Evolutionary conservation across 2,797 vertebrate species (phyloP).

Genomic region (Sebastes dallii): DNA sequence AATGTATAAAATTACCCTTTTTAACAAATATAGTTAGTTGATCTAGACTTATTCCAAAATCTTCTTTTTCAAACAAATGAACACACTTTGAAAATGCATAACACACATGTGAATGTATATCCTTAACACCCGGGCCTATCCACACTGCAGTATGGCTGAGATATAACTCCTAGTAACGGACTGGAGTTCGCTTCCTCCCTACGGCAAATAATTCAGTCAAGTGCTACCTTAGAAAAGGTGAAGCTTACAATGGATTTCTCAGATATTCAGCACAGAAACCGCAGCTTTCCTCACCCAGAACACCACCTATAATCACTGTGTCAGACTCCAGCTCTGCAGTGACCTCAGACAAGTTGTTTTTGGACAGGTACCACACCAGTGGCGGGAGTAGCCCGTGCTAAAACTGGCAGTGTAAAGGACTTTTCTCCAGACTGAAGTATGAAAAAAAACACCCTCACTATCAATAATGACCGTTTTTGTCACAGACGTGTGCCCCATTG

Average conservation of each 20-base stretch:
- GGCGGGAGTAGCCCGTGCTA: slow-evolving; percentile 62
- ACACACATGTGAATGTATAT: slow-evolving; percentile 17
- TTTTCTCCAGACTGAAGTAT: slow-evolving; percentile 57
- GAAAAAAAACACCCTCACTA: slow-evolving; percentile 21
- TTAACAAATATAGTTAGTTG: slow-evolving; percentile 13
- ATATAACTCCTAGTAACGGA: slow-evolving; percentile 53
- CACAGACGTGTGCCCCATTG: slow-evolving; percentile 3
- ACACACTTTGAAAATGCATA: slow-evolving; percentile 29
- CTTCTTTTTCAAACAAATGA: slow-evolving; percentile 6
- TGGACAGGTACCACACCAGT: slow-evolving; percentile 77
- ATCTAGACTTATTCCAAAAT: slow-evolving; percentile 9
- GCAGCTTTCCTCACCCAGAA: slow-evolving; percentile 79
- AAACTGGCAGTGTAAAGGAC: slow-evolving; percentile 50
- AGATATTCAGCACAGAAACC: slow-evolving; percentile 74
- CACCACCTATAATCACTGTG: slow-evolving; percentile 79
- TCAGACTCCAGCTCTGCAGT: slow-evolving; percentile 69
- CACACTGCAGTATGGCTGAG: slow-evolving; percentile 30
- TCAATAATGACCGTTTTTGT: slow-evolving; percentile 33
- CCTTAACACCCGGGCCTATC: slow-evolving; percentile 30
- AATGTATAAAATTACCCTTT: neutral
- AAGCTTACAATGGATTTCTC: slow-evolving; percentile 80
- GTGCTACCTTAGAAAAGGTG: slow-evolving; percentile 67
- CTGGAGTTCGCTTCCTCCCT: slow-evolving; percentile 65
- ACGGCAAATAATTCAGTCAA: slow-evolving; percentile 75
- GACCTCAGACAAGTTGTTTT: slow-evolving; percentile 82